A percentile compares a stretch with the other conserved stretches of the same genome.
Evolutionary conservation across 2,113 vertebrate genomes (phyloP).

Genomic region (Picathartes gymnocephalus): DNA sequence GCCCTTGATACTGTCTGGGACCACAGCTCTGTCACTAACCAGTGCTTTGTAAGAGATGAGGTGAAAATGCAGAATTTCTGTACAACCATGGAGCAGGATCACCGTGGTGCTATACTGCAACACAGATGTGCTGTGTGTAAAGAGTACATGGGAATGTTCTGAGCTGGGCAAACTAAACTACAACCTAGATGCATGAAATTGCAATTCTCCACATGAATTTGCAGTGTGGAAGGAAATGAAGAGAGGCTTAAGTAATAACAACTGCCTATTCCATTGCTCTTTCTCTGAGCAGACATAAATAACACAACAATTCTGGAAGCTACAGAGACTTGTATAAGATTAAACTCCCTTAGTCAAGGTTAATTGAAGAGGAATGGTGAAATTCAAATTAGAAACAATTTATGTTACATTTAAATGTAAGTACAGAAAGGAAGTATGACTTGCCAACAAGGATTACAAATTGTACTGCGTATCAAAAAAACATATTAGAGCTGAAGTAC

Average conservation of each 20-base stretch:
- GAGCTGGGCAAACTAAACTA: not conserved
- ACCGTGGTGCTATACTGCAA: not conserved
- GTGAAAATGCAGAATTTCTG: rapidly evolving
- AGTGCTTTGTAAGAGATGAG: not conserved
- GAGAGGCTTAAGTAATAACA: not conserved
- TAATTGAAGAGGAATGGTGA: not conserved
- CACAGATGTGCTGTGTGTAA: not conserved
- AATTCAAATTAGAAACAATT: not conserved
- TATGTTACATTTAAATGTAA: not conserved
- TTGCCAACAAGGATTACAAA: not conserved
- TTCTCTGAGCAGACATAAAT: not conserved
- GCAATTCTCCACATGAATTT: not conserved
- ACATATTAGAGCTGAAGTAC: not conserved
- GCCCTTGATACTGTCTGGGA: not conserved
- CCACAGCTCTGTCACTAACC: rapidly evolving
- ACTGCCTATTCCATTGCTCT: not conserved
- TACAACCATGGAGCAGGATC: not conserved
- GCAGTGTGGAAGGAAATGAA: not conserved
- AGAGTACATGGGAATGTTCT: not conserved
- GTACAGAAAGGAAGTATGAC: not conserved
- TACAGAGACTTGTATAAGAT: not conserved
- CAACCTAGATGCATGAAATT: not conserved
- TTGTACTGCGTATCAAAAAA: not conserved
- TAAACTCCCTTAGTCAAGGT: not conserved
- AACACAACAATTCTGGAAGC: not conserved